Conservation (phyloP, 30 jellyfish, hydroid and myxozoan species). For the Hydractinia symbiolongicarpus region DNA sequence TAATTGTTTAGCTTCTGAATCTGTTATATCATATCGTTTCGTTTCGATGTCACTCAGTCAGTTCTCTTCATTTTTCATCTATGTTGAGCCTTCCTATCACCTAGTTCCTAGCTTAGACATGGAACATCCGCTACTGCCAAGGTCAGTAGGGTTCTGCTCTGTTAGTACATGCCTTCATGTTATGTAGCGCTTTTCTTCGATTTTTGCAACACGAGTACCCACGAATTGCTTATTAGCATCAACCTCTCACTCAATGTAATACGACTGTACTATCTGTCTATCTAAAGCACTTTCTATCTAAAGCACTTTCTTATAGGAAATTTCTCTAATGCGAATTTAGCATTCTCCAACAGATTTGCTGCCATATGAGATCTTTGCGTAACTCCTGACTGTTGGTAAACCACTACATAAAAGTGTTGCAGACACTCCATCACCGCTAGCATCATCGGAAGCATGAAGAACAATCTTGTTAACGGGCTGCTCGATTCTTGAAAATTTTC, state of each 20-base stretch:
- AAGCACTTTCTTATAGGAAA: background rate
- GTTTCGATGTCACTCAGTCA: conserved; percentile 47
- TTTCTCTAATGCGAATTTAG: background rate
- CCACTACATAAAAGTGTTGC: conserved; percentile 26
- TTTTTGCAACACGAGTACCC: conserved; percentile 35
- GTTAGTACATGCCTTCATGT: conserved; percentile 44
- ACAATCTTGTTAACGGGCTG: too few species aligned
- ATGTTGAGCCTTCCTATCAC: conserved; percentile 47
- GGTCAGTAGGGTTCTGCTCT: conserved; percentile 42
- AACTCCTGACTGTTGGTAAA: background rate
- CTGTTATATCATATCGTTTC: conserved; percentile 18
- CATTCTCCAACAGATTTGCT: conserved; percentile 13
- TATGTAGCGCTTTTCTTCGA: conserved; percentile 20
- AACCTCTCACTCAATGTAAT: background rate
- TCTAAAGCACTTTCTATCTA: conserved; percentile 65
- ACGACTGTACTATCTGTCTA: conserved; percentile 23
- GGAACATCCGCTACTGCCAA: conserved; percentile 47
- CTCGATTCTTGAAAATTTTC: too few species aligned
- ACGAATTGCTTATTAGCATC: conserved; percentile 50
- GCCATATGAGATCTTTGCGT: conserved; percentile 32
- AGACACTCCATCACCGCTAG: conserved; percentile 31
- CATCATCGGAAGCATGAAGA: conserved; percentile 35
- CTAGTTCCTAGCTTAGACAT: conserved; percentile 2
- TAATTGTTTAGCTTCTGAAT: conserved; percentile 38
- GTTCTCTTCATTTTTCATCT: conserved; percentile 27